Base-by-base conservation (phyloP, 2,797 vertebrate species). In the Crypturellus tataupa region DNA sequence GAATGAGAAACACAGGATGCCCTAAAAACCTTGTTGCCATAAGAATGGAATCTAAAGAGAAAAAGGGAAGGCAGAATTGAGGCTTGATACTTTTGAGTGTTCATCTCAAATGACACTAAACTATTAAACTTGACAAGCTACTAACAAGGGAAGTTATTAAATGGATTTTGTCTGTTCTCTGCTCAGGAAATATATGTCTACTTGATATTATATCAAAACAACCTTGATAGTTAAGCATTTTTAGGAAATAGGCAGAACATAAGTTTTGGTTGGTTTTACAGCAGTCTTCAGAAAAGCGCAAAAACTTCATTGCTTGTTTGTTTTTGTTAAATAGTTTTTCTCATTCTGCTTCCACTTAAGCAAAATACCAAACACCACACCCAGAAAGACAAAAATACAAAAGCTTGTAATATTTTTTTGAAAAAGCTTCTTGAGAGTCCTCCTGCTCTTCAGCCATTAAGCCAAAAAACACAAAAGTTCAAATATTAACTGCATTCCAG, bases 51-150 rank as follows among this genome's bases (percentile, higher is more conserved):
- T 27, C 63, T 33, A 76, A 87, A 83, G 76, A 91, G 87, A 76
- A 59, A 4, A 84, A 93, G 37, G 40, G 55, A 85, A 27, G 39
- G 46, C 17, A 91, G 69, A 87, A 79, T 8, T 72, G 65, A 89
- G 10, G 49, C 31, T 31, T 71, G 21, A 31, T 75, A 21, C 29
- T 89, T 85, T 67, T 82, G 53, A 71, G 75, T 55, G 33, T 46
- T 83, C 55, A 78, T 85, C 85, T 95, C 79, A 91, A 91, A 86
- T 70, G 37, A 83, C 35, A 87, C 60, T 44, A 85, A 95, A 55
- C 63, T 95, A 87, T 89, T 90, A 86, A 76, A 76, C 27, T 73
- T 84, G 81, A 88, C 58, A 76, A 42, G 47, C 39, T 88, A 86
- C 60, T 85, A 67, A 87, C 35, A 84, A 59, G 46, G 55, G 37